Base-by-base conservation (phyloP, 2,113 vertebrate genomes). In the Neolamprologus devosi region DNA sequence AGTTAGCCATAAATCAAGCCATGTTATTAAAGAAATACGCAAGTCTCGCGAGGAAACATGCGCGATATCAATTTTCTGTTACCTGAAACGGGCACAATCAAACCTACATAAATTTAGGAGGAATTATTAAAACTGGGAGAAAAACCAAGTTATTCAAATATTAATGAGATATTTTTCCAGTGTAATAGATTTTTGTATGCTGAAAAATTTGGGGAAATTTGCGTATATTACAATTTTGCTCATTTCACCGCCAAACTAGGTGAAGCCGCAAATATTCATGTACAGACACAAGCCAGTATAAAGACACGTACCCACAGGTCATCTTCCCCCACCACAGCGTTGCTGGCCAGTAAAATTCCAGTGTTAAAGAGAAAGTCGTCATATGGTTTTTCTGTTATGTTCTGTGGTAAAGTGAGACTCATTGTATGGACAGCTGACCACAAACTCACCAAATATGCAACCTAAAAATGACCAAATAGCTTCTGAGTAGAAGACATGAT, bases 1-100 rank as follows among this genome's bases (percentile, higher is more conserved):
- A 79, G 17, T 21, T 57, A 28, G 23, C 35, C 73, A 85, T 92
- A 93, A 93, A 93, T 93, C 86, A 91, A 70, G n/a, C 4, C 21
- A 55, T 75, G 58, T 92, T 92, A 91, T 93, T 85, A 92, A 88
- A 91, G 85, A 85, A 89, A 85, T 83, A 2, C 1, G 2, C 45
- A 78, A 3, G 79, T 47, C 60, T 51, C 40, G 14, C n/a, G 78
- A 80, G 47, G 81, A 70, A 65, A 87, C 65, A 14, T 17, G 23
- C 84, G 55, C 82, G 13, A 45, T 79, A 30, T 63, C 33, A 14
- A 75, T 83, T 70, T 68, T 58, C 53, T 84, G 45, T 30, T 78
- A 49, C 42, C 42, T 78, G 42, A 78, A 37, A 65, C 3, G 2
- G 4, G 9, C 60, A 21, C 33, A 65, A 2, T 37, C 10, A n/a